Percentiles rank a stretch among this genome's conserved stretches.
Evolutionary conservation across 2,888 invertebrate genomes (phyloP).

Genomic region (Agriopis marginaria): DNA sequence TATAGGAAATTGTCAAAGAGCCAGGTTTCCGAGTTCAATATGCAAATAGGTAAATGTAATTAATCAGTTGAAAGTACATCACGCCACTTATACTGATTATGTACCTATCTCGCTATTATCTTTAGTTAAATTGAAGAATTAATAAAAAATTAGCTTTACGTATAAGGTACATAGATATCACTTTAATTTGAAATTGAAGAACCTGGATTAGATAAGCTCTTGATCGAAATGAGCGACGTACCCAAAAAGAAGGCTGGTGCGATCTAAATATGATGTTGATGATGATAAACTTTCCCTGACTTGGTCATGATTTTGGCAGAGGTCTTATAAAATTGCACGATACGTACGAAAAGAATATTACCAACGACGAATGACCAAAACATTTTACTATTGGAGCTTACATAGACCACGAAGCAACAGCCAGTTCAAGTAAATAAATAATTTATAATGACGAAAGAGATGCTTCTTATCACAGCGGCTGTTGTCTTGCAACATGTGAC

Average conservation of each 20-base stretch:
- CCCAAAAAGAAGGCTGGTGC: no score
- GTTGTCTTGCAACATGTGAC: conserved; percentile 20
- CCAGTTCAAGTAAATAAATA: conserved; percentile 1
- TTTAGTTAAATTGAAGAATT: neutral
- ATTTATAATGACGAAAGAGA: conserved; percentile 11
- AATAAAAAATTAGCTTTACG: neutral
- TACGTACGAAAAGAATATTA: no score
- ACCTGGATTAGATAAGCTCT: no score
- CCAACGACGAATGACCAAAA: no score
- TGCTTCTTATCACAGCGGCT: conserved; percentile 15
- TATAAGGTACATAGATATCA: neutral
- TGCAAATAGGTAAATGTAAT: neutral
- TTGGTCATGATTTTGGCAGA: no score
- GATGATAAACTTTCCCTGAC: no score
- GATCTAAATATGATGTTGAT: no score
- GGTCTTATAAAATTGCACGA: no score
- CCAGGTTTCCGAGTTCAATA: neutral
- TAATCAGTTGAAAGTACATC: conserved; percentile 6
- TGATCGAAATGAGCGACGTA: no score
- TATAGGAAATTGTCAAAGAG: neutral
- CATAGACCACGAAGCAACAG: neutral
- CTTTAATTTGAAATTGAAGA: neutral
- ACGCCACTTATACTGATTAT: neutral
- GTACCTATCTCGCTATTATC: conserved; percentile 2
- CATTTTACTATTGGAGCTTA: neutral